Conservation (phyloP, 2,113 vertebrate genomes). For the Mobula birostris region DNA sequence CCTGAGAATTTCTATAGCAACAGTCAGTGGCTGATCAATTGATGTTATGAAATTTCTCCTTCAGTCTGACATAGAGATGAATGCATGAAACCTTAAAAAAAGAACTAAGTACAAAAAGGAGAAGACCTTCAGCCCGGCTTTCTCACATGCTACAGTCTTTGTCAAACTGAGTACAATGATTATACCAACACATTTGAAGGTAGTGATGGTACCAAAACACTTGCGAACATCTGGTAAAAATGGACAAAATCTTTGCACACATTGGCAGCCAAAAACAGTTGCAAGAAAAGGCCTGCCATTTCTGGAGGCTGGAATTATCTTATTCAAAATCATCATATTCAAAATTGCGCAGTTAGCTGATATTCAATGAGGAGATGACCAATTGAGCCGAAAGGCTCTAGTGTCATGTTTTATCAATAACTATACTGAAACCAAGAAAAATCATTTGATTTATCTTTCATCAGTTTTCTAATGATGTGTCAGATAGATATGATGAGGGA, state of each 20-base stretch:
- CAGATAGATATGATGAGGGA: no score
- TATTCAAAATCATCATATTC: not conserved
- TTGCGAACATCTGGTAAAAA: not conserved
- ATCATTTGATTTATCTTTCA: not conserved
- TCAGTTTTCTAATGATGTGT: no score
- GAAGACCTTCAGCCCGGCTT: not conserved
- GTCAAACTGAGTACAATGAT: not conserved
- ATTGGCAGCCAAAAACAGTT: not conserved
- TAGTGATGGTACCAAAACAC: not conserved
- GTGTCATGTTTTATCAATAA: not conserved
- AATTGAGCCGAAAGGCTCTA: not conserved
- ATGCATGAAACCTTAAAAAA: not conserved
- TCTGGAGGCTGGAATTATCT: not conserved
- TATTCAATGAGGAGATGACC: not conserved
- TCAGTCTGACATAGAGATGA: not conserved
- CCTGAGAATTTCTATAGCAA: no score
- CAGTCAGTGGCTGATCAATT: no score
- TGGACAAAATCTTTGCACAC: not conserved
- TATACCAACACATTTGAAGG: not conserved
- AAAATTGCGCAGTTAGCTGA: not conserved
- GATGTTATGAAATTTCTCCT: no score
- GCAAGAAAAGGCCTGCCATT: not conserved
- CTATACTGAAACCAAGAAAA: not conserved
- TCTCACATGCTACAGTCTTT: not conserved
- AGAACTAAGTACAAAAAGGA: not conserved